These are phyloP conservation scores for Aviceda subcristata DNA, from an alignment of 2,113 vertebrate species.

Conservation along the genomic window DNA sequence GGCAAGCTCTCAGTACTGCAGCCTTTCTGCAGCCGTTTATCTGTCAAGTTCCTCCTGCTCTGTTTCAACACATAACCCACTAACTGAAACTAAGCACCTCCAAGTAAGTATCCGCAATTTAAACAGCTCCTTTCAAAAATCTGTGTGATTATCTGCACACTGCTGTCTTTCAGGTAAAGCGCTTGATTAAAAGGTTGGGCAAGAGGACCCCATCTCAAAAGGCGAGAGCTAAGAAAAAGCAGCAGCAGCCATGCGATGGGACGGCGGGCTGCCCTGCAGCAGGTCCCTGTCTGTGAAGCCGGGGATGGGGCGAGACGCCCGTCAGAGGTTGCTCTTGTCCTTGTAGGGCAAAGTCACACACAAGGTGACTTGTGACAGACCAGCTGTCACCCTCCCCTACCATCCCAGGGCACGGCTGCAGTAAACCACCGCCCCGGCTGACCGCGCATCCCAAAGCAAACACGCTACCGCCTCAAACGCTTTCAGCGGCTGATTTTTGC, in stretches of 20 bases:
- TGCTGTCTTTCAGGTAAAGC: background rate
- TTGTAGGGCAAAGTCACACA: background rate
- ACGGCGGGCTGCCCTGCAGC: background rate
- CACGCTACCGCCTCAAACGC: fast-evolving
- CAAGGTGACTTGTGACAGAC: background rate
- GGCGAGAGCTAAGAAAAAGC: background rate
- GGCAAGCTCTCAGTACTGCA: background rate
- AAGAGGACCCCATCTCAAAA: background rate
- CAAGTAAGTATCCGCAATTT: background rate
- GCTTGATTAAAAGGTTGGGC: background rate
- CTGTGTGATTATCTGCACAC: background rate
- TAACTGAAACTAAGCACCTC: background rate
- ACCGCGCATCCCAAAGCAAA: background rate
- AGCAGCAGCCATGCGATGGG: fast-evolving
- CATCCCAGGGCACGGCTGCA: background rate
- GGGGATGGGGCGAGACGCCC: fast-evolving
- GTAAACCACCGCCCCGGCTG: fast-evolving
- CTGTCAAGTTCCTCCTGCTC: background rate
- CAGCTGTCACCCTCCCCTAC: background rate
- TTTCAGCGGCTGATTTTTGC: background rate
- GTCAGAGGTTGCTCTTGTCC: background rate
- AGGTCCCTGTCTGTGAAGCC: background rate
- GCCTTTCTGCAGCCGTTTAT: background rate
- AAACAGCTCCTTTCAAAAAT: background rate
- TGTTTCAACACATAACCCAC: background rate